These are phyloP conservation scores for Drosophila nr. perissopoda DNA, from an alignment of 2,888 invertebrate genomes.

Conservation along the genomic window DNA sequence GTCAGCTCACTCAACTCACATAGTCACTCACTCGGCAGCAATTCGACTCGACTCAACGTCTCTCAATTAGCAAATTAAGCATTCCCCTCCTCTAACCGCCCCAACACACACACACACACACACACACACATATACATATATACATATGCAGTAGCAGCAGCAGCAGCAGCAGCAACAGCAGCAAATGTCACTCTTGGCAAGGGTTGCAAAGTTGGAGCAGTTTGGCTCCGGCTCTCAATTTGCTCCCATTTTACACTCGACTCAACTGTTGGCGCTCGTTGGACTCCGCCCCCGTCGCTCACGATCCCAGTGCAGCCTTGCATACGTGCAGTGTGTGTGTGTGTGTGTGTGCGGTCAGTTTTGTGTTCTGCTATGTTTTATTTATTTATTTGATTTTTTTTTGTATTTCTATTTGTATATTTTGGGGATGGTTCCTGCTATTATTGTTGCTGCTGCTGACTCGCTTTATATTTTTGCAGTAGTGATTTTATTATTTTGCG, in stretches of 20 bases:
- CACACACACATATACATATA: constrained; percentile 6
- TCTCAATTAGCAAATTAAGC: constrained; percentile 79
- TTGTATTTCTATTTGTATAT: constrained; percentile 19
- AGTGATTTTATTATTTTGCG: constrained; percentile 68
- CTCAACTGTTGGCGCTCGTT: constrained; percentile 49
- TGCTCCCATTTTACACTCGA: constrained; percentile 42
- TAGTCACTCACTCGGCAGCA: constrained; percentile 27
- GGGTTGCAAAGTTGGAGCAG: constrained; percentile 55
- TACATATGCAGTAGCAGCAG: not conserved
- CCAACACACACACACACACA: constrained; percentile 33
- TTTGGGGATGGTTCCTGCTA: constrained; percentile 41
- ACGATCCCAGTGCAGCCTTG: constrained; percentile 34
- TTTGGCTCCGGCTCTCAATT: constrained; percentile 34
- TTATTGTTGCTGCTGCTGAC: constrained; percentile 20
- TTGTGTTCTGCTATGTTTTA: constrained; percentile 36
- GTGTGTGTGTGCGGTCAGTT: constrained; percentile 44
- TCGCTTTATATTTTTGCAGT: constrained; percentile 63
- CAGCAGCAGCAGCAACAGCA: not conserved
- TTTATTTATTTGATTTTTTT: constrained; percentile 10
- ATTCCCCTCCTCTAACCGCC: constrained; percentile 23
- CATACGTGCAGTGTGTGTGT: constrained; percentile 32
- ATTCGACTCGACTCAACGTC: constrained; percentile 49
- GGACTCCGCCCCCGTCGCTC: constrained; percentile 68
- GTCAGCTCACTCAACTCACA: constrained; percentile 36
- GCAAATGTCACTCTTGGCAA: constrained; percentile 37